phyloP scores from a whole-genome alignment of 1,140 invertebrate species.

The Dendrolimus kikuchii region DNA sequence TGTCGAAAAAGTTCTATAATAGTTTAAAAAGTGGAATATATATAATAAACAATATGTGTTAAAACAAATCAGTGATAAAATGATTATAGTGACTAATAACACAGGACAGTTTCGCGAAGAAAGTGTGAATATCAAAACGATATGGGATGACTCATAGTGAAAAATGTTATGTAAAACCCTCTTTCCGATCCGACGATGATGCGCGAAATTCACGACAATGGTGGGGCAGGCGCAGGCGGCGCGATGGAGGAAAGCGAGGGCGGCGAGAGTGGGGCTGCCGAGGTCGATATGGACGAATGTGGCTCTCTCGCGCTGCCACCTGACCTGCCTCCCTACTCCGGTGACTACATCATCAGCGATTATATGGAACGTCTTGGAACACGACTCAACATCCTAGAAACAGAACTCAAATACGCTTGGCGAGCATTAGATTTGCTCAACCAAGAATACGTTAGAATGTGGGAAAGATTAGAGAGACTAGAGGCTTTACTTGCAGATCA shows the following conservation, averaged over 20 bases:
- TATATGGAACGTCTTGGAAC: constrained; percentile 92
- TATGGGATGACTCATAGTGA: constrained; percentile 71
- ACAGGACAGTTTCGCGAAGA: constrained; percentile 47
- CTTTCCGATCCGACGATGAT: constrained; percentile 63
- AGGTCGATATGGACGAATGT: constrained; percentile 68
- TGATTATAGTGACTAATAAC: constrained; percentile 38
- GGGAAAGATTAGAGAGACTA: constrained; percentile 92
- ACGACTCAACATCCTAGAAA: constrained; percentile 88
- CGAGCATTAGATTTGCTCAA: constrained; percentile 90
- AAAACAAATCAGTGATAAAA: constrained; percentile 44
- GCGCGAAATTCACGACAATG: constrained; percentile 68
- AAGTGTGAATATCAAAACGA: constrained; percentile 63
- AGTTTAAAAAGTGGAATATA: constrained; percentile 29
- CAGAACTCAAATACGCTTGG: constrained; percentile 93
- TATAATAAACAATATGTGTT: constrained; percentile 41
- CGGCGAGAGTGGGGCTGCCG: constrained; percentile 65
- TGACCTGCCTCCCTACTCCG: constrained; percentile 61
- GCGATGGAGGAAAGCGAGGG: constrained; percentile 69
- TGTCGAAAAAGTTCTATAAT: constrained; percentile 36
- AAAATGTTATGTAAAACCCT: constrained; percentile 58
- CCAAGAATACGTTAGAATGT: constrained; percentile 95
- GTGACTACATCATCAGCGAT: constrained; percentile 84
- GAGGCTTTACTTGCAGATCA: constrained; percentile 91
- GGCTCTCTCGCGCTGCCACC: constrained; percentile 58
- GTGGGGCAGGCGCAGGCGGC: constrained; percentile 57